Conservation (phyloP, 2,113 vertebrate species). For the Sapayoa aenigma region DNA sequence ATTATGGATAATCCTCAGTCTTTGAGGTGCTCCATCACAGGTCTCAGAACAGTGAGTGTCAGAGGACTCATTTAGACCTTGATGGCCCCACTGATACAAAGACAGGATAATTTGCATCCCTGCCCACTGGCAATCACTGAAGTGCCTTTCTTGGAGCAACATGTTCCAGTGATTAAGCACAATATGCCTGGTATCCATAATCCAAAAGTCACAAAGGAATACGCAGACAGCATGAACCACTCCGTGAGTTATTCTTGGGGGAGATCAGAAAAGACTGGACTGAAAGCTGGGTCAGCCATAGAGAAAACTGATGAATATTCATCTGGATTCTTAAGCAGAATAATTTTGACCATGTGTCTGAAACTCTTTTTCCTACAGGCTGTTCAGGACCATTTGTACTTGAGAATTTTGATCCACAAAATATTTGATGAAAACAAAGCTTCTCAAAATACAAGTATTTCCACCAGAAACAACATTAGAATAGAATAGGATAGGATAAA, state of each 20-base stretch:
- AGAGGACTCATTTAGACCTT: neutral
- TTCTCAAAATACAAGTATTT: neutral
- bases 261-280: slow-evolving; percentile 67
- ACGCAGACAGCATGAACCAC: slow-evolving; percentile 72
- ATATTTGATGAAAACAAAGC: neutral
- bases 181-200: slow-evolving; percentile 75
- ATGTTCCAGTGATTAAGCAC: slow-evolving; percentile 69
- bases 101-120: neutral
- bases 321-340: neutral
- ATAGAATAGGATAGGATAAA: too few relatives aligned
- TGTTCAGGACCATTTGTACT: neutral
- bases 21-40: slow-evolving; percentile 83
- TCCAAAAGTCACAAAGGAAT: slow-evolving; percentile 67
- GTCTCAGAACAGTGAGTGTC: slow-evolving; percentile 84
- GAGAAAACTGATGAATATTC: neutral
- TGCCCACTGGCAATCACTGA: neutral
- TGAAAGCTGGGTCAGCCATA: neutral
- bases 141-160: slow-evolving; percentile 61
- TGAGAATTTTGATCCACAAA: neutral
- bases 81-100: neutral
- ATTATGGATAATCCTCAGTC: slow-evolving; percentile 86
- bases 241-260: slow-evolving; percentile 73
- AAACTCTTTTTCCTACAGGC: neutral
- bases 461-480: too few relatives aligned
- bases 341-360: neutral